A percentile compares a stretch with the other conserved stretches of the same genome.
phyloP scores from a whole-genome alignment of 2,797 vertebrate genomes.

The Anas flavirostris region DNA sequence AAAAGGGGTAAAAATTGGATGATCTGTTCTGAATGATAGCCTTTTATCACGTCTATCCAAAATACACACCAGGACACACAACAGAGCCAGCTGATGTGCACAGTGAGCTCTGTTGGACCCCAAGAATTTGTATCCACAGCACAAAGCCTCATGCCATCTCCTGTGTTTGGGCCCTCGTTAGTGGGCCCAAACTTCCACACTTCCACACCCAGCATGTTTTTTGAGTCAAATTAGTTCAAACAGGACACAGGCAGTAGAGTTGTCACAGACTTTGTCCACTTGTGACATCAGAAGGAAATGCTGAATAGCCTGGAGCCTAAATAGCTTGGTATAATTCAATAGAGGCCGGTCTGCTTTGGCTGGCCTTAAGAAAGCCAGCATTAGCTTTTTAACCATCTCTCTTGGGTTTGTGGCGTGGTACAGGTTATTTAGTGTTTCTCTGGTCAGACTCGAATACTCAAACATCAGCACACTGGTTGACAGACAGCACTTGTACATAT shows the following conservation, averaged over 20 bases:
- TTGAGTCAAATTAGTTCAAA: background rate
- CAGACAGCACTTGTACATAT: background rate
- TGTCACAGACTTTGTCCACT: background rate
- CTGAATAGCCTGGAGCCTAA: background rate
- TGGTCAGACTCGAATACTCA: background rate
- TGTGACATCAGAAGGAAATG: background rate
- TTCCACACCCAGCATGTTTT: background rate
- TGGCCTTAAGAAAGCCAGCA: background rate
- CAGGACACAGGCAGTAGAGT: background rate
- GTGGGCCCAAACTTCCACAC: too few species aligned
- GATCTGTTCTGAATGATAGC: background rate
- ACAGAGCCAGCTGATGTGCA: too few species aligned
- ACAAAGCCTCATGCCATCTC: background rate
- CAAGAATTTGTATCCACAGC: background rate
- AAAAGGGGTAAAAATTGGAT: background rate
- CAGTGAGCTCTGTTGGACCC: too few species aligned
- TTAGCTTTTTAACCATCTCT: background rate
- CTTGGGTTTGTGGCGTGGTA: background rate
- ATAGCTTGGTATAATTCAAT: background rate
- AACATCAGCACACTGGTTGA: background rate
- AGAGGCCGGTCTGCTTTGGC: background rate
- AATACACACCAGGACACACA: background rate
- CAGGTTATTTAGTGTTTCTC: background rate
- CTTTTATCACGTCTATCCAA: background rate
- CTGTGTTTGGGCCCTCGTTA: background rate